Conservation (phyloP, 2,113 vertebrate genomes). For the Lophochroa leadbeateri region DNA sequence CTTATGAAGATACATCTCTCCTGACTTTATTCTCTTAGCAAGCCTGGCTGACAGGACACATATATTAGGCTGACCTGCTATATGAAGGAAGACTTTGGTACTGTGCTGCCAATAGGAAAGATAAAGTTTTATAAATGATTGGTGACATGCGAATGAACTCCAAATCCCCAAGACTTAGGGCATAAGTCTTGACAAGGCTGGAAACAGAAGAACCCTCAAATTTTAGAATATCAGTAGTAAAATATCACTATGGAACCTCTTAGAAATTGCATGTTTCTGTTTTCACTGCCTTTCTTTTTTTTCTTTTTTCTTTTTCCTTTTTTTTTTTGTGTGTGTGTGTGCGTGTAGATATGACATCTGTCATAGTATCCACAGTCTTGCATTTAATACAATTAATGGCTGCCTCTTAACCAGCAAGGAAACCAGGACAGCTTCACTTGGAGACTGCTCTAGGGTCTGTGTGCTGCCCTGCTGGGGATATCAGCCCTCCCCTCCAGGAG, state of each 20-base stretch:
- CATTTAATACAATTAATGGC: background rate
- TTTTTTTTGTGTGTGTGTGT: too few species aligned
- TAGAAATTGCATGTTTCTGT: background rate
- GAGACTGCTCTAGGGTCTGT: background rate
- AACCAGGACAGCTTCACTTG: background rate
- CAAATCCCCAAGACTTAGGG: background rate
- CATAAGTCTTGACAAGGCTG: background rate
- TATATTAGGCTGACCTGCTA: background rate
- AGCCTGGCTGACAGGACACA: background rate
- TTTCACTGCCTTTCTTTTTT: background rate
- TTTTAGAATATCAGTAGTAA: background rate
- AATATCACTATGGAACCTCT: background rate
- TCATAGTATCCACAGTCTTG: background rate
- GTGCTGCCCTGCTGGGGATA: background rate
- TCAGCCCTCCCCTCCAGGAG: background rate
- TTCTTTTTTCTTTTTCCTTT: accelerated
- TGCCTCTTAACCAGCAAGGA: background rate
- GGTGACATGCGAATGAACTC: background rate
- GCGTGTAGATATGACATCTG: background rate
- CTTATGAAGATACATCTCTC: background rate
- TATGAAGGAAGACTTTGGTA: background rate
- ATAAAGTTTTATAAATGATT: background rate
- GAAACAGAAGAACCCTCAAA: background rate
- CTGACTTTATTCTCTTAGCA: background rate
- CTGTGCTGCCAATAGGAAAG: background rate